Conservation (phyloP, 2,888 invertebrate species). For the Antheraea assamensis region DNA sequence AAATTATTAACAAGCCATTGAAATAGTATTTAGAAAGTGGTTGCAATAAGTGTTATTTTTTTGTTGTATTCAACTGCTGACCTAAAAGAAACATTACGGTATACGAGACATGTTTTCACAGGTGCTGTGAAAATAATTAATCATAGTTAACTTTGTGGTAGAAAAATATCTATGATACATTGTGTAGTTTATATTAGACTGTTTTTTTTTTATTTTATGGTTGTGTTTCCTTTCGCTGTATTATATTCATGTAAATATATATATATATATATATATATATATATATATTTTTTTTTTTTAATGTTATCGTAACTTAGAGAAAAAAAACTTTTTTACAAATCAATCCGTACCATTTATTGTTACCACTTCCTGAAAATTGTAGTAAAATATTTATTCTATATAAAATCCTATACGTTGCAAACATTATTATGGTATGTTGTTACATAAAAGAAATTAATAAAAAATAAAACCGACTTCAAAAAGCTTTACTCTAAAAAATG, state of each 20-base stretch:
- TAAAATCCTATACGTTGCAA: too few species aligned
- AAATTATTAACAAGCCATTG: conserved; percentile 4
- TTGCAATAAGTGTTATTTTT: conserved; percentile 7
- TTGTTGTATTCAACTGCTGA: not conserved
- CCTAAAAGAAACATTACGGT: not conserved
- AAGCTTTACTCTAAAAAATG: too few species aligned
- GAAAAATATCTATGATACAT: not conserved
- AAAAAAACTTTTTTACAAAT: not conserved
- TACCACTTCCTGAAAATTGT: not conserved
- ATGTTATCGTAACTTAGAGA: not conserved
- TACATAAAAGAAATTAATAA: too few species aligned
- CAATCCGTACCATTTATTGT: not conserved
- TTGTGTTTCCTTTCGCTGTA: too few species aligned
- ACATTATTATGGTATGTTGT: too few species aligned
- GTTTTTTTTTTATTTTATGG: too few species aligned
- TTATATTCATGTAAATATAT: too few species aligned
- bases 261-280: too few species aligned
- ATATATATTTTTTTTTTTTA: not conserved
- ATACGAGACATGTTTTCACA: not conserved
- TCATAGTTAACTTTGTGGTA: not conserved
- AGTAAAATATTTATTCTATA: not conserved
- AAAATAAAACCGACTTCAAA: not conserved
- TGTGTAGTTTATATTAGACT: not conserved
- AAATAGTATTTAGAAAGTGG: conserved; percentile 7
- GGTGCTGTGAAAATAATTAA: not conserved